A percentile compares a stretch with the other conserved stretches of the same genome.
Conservation (phyloP, 2,113 vertebrate species). For the Xenopus laevis region DNA sequence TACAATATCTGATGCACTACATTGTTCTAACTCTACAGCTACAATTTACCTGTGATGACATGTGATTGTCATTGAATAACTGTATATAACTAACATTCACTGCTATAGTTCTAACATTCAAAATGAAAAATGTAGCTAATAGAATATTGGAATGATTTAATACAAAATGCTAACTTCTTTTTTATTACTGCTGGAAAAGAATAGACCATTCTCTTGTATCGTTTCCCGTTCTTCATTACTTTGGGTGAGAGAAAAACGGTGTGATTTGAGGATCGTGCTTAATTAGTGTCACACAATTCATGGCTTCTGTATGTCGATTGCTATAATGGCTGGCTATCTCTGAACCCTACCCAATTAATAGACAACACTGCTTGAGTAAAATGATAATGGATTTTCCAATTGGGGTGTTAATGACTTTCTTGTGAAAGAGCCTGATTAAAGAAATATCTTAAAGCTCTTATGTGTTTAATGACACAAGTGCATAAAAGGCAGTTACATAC, state of each 20-base stretch:
- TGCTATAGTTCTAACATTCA: no score
- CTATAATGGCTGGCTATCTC: conserved; percentile 47
- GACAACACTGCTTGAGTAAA: conserved; percentile 55
- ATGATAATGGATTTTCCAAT: conserved; percentile 52
- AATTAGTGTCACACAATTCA: conserved; percentile 63
- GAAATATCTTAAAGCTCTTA: conserved; percentile 23
- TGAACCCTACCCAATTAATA: conserved; percentile 46
- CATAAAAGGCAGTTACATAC: no score
- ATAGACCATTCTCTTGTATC: conserved; percentile 50
- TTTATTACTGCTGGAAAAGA: conserved; percentile 56
- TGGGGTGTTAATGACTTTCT: conserved; percentile 59
- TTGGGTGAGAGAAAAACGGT: conserved; percentile 47
- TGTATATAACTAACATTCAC: no score
- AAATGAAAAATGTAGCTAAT: no score
- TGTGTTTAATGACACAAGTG: conserved; percentile 30
- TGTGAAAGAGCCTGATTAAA: conserved; percentile 48
- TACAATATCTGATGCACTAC: no score
- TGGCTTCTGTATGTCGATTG: conserved; percentile 52
- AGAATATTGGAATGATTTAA: conserved; percentile 53
- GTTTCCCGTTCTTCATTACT: conserved; percentile 61
- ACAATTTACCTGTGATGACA: no score
- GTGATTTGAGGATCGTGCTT: conserved; percentile 57
- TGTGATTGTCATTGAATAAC: no score
- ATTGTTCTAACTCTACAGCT: no score
- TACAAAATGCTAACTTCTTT: conserved; percentile 46